Conservation (phyloP, 2,113 vertebrate genomes). For the Sturnira hondurensis region DNA sequence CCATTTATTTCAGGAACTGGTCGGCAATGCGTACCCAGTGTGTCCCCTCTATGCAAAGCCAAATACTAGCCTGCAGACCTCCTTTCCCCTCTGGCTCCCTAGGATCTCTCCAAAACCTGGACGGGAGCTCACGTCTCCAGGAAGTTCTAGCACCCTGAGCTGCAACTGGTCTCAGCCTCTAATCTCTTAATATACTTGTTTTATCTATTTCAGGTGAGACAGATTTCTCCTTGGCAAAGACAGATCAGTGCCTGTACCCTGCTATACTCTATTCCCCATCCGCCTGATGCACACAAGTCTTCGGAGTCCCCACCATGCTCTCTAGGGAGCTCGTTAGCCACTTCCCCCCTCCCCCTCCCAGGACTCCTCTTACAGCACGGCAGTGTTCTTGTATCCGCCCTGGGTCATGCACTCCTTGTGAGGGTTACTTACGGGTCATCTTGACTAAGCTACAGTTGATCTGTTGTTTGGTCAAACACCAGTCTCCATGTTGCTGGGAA, state of each 20-base stretch:
- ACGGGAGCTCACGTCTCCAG: neutral
- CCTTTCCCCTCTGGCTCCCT: neutral
- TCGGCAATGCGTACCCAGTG: neutral
- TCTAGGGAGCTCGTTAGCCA: neutral
- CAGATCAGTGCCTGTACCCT: neutral
- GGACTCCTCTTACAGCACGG: accelerated
- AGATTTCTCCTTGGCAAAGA: neutral
- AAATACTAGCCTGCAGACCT: no score
- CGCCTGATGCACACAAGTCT: neutral
- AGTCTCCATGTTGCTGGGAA: neutral
- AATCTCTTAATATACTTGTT: neutral
- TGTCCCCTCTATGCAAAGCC: neutral
- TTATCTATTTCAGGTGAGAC: neutral
- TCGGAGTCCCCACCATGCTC: neutral
- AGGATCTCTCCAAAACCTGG: neutral
- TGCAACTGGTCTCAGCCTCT: neutral
- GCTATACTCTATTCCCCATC: neutral
- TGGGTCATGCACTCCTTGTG: neutral
- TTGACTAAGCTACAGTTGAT: neutral
- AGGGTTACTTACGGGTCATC: neutral
- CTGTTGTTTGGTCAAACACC: neutral
- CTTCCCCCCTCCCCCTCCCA: neutral
- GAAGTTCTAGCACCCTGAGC: neutral
- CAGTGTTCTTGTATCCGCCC: neutral
- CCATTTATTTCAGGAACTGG: neutral